A percentile compares a stretch with the other conserved stretches of the same genome.
Evolutionary conservation across 2,888 invertebrate species (phyloP).

Genomic region (Drosophila prolongata): DNA sequence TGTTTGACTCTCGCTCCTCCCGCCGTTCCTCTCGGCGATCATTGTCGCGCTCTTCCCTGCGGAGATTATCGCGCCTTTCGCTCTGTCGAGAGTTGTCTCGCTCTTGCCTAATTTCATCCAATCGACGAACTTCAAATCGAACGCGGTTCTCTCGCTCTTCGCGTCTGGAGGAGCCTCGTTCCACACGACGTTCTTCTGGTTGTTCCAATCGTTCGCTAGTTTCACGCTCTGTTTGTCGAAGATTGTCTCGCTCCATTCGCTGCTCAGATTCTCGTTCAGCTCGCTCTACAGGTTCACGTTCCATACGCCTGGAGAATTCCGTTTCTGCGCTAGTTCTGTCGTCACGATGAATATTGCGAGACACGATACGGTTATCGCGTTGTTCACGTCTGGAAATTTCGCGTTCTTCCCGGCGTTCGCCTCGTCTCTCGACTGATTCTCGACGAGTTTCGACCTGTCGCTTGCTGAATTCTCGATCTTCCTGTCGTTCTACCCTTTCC

Average conservation of each 20-base stretch:
- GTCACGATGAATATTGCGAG: background rate
- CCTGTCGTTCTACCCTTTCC: background rate
- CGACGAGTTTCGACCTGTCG: background rate
- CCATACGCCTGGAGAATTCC: background rate
- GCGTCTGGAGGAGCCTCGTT: background rate
- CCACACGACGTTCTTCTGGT: background rate
- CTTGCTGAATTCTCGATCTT: background rate
- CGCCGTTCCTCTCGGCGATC: background rate
- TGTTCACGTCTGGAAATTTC: background rate
- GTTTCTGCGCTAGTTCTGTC: background rate
- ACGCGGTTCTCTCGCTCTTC: background rate
- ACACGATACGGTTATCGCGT: background rate
- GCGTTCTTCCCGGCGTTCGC: background rate
- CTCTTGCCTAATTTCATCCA: background rate
- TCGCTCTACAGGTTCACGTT: background rate
- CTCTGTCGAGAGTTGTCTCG: slow-evolving; percentile 2
- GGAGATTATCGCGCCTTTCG: background rate
- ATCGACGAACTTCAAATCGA: background rate
- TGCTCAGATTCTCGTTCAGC: slow-evolving; percentile 4
- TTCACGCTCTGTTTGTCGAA: slow-evolving; percentile 1
- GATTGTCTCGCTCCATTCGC: background rate
- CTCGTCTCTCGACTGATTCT: background rate
- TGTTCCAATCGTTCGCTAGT: background rate
- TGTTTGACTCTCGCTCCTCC: slow-evolving; percentile 2
- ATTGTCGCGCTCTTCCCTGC: background rate